Evolutionary conservation across 1,140 invertebrate species (phyloP).

Genomic region (Drosophila kurseongensis): DNA sequence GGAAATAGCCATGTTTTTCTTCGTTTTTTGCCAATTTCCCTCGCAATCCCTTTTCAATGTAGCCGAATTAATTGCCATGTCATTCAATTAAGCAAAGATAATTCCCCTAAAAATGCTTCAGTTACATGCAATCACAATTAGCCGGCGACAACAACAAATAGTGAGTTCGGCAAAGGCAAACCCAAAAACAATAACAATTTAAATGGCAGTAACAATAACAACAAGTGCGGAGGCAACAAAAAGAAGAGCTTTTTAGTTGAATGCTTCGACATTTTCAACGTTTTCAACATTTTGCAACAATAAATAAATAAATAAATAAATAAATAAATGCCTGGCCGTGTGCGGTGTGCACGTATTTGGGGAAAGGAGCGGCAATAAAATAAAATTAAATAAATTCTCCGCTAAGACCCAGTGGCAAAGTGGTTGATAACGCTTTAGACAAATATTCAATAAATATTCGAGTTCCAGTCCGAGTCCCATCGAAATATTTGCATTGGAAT

Average conservation of each 20-base stretch:
- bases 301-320: constrained; percentile 30
- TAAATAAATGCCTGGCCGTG: constrained; percentile 9
- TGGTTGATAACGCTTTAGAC: constrained; percentile 20
- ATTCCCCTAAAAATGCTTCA: constrained; percentile 59
- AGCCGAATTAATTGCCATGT: constrained; percentile 57
- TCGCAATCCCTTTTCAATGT: background rate
- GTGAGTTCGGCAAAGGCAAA: constrained; percentile 5
- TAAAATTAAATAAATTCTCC: constrained; percentile 19
- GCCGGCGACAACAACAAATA: constrained; percentile 20
- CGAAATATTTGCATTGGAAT: constrained; percentile 21
- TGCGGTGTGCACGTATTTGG: constrained; percentile 5
- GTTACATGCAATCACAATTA: constrained; percentile 74
- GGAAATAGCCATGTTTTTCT: background rate
- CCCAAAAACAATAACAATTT: constrained; percentile 24
- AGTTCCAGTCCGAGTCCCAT: constrained; percentile 7
- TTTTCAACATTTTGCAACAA: constrained; percentile 42
- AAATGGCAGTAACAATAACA: constrained; percentile 32
- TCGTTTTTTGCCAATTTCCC: background rate
- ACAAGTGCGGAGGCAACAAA: constrained; percentile 9
- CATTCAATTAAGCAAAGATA: constrained; percentile 70
- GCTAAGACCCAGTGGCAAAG: constrained; percentile 4
- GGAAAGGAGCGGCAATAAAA: constrained; percentile 8
- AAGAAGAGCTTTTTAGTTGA: constrained; percentile 22
- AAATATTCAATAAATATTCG: constrained; percentile 45
- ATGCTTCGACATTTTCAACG: constrained; percentile 53